These are phyloP conservation scores for Macrobrachium rosenbergii DNA, from an alignment of 1,140 invertebrate species.

Conservation along the genomic window DNA sequence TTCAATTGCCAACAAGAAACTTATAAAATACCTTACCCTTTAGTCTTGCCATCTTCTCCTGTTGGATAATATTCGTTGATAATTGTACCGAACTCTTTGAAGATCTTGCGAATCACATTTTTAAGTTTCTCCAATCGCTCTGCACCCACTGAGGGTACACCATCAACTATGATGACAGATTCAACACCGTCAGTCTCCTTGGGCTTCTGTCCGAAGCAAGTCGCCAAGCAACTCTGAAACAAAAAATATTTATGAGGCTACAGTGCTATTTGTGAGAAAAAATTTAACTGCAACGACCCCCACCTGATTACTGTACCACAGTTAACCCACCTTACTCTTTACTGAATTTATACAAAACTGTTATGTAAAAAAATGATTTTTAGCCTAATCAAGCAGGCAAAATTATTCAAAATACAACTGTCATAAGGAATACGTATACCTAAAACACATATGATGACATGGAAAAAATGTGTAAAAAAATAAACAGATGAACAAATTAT, in stretches of 20 bases:
- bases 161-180: conserved; percentile 95
- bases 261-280: too few species aligned
- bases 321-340: too few species aligned
- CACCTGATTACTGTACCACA: too few species aligned
- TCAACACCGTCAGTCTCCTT: conserved; percentile 96
- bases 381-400: too few species aligned
- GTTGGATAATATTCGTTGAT: conserved; percentile 92
- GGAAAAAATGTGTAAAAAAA: too few species aligned
- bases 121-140: conserved; percentile 94
- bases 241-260: conserved; percentile 8
- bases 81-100: conserved; percentile 91
- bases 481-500: too few species aligned
- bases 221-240: conserved; percentile 90
- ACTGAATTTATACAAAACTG: too few species aligned
- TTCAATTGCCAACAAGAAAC: conserved; percentile 21
- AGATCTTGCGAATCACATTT: conserved; percentile 92
- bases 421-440: too few species aligned
- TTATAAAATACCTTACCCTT: conserved; percentile 77
- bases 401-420: too few species aligned
- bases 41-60: conserved; percentile 86
- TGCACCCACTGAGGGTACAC: conserved; percentile 93
- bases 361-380: too few species aligned
- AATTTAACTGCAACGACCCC: too few species aligned
- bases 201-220: conserved; percentile 86
- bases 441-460: too few species aligned